These are phyloP conservation scores for Drosophila histrio DNA, from an alignment of 2,888 invertebrate genomes.

Conservation along the genomic window DNA sequence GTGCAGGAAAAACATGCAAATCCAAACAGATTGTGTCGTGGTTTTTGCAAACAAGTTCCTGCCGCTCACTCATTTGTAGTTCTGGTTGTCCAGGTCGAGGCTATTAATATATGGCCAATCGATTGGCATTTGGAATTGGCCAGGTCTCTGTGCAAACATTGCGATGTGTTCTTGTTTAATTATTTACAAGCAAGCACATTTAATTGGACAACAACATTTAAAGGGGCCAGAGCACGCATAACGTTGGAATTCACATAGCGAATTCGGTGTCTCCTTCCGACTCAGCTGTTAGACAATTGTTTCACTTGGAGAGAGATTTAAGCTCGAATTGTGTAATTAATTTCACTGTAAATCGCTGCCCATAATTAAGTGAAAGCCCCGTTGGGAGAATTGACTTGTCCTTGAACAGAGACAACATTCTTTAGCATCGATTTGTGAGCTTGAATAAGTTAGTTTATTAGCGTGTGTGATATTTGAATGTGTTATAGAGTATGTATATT, in stretches of 20 bases:
- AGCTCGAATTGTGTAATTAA: conserved; percentile 57
- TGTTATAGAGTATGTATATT: background rate
- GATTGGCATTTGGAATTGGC: conserved; percentile 35
- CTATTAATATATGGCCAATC: conserved; percentile 35
- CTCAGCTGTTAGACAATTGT: conserved; percentile 29
- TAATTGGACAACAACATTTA: conserved; percentile 26
- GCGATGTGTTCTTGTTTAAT: conserved; percentile 30
- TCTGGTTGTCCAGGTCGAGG: background rate
- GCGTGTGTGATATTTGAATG: background rate
- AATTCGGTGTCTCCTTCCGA: background rate
- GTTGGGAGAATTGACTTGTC: conserved; percentile 6
- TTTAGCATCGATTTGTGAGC: conserved; percentile 50
- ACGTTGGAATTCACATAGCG: background rate
- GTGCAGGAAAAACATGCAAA: background rate
- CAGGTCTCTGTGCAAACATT: conserved; percentile 1
- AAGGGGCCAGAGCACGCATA: conserved; percentile 42
- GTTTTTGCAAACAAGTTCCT: background rate
- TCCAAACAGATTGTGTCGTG: background rate
- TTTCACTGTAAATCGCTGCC: conserved; percentile 35
- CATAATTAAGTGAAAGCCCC: conserved; percentile 22
- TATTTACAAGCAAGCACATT: conserved; percentile 36
- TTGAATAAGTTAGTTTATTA: background rate
- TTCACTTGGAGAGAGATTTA: conserved; percentile 1
- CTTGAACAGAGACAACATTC: conserved; percentile 12
- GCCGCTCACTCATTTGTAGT: background rate